Percentiles rank a stretch among this genome's conserved stretches.
These are phyloP conservation scores for Taenioides sp. DNA, from an alignment of 2,797 vertebrate species.

Conservation along the genomic window DNA sequence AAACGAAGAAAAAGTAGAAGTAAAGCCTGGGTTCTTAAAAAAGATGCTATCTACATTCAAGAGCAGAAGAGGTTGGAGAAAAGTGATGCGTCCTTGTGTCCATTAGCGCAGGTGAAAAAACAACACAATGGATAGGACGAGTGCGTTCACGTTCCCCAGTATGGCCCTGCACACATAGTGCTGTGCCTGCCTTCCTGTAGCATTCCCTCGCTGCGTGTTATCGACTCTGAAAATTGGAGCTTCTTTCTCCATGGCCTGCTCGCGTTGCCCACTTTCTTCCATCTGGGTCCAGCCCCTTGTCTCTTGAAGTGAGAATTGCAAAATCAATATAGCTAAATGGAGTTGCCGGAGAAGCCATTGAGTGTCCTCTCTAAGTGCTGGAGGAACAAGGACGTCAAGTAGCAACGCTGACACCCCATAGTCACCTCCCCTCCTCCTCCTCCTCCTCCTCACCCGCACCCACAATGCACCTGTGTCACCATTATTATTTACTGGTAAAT, in stretches of 20 bases:
- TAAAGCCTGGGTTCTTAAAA: constrained; percentile 25
- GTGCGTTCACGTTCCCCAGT: constrained; percentile 19
- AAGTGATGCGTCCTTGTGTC: constrained; percentile 49
- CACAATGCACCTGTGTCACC: constrained; percentile 22
- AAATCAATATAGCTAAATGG: constrained; percentile 83
- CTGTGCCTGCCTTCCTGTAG: constrained; percentile 44
- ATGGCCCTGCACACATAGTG: constrained; percentile 20
- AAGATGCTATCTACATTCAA: constrained; percentile 26
- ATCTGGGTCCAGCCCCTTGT: constrained; percentile 41
- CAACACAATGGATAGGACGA: constrained; percentile 5
- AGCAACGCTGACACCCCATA: constrained; percentile 55
- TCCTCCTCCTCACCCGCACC: constrained; percentile 2
- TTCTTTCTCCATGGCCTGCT: constrained; percentile 33
- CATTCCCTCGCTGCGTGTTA: constrained; percentile 60
- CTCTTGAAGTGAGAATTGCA: constrained; percentile 67
- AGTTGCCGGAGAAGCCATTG: constrained; percentile 74
- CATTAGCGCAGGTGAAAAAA: constrained; percentile 44
- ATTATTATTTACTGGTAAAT: constrained; percentile 29
- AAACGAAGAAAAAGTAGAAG: constrained; percentile 11
- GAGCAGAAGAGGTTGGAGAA: constrained; percentile 31
- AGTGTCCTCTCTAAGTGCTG: constrained; percentile 75
- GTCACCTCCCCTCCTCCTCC: constrained; percentile 30
- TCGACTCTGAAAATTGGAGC: constrained; percentile 53
- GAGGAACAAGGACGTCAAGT: constrained; percentile 63
- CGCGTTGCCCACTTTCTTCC: constrained; percentile 56